These are phyloP conservation scores for Laspeyria flexula DNA, from an alignment of 2,888 invertebrate genomes.

Conservation along the genomic window DNA sequence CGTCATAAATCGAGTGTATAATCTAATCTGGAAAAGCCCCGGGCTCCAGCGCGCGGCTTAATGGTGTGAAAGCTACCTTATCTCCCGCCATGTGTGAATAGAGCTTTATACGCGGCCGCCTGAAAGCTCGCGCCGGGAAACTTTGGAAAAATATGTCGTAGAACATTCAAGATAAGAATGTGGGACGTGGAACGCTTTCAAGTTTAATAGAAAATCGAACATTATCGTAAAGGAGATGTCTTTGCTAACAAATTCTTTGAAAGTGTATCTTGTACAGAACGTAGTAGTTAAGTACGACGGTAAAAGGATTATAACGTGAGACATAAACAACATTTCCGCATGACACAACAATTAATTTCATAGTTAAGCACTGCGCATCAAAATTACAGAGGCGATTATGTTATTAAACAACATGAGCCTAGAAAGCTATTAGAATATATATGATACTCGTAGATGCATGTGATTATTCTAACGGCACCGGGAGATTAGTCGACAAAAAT, in stretches of 20 bases:
- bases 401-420: slow-evolving; percentile 12
- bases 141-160: slow-evolving; percentile 86
- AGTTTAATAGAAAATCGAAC: slow-evolving; percentile 87
- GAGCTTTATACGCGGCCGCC: slow-evolving; percentile 84
- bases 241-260: slow-evolving; percentile 83
- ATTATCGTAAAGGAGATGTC: slow-evolving; percentile 85
- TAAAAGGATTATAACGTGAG: slow-evolving; percentile 42
- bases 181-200: slow-evolving; percentile 84
- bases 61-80: slow-evolving; percentile 87
- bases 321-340: slow-evolving; percentile 14
- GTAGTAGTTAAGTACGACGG: slow-evolving; percentile 48
- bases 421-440: slow-evolving; percentile 3
- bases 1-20: slow-evolving; percentile 87
- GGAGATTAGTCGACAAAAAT: slow-evolving; percentile 17
- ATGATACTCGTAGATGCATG: neutral
- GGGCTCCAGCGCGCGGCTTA: slow-evolving; percentile 85
- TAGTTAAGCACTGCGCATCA: slow-evolving; percentile 5
- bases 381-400: slow-evolving; percentile 18
- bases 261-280: slow-evolving; percentile 68
- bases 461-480: slow-evolving; percentile 9
- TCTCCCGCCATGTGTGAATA: slow-evolving; percentile 86
- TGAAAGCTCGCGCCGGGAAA: slow-evolving; percentile 85
- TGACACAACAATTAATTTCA: slow-evolving; percentile 23
- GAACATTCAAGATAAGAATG: slow-evolving; percentile 85
- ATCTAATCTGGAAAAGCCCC: slow-evolving; percentile 87